Evolutionary conservation across 2,113 vertebrate species (phyloP), one percentile per base, ranked within the genome.

Genomic region (Engraulis encrasicolus): DNA sequence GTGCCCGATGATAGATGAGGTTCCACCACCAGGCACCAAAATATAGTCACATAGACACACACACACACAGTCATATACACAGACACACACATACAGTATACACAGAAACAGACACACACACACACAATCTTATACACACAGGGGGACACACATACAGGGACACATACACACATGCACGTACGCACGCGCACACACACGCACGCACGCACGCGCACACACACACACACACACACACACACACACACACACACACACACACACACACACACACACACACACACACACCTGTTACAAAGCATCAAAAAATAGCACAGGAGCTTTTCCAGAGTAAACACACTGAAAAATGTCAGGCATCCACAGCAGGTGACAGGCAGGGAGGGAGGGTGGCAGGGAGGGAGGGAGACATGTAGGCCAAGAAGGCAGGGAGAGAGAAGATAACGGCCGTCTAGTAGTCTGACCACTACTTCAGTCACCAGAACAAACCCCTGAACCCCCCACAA

Each of bases 1-100:
- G 80, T 87, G 50, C 82, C 9, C 48, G 40, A 84, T 90, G 89
- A 93, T 90, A 88, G 89, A 87, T 78, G 48, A 81, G 74, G 81
- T 82, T 80, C 81, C 74, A 38, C 86, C n/a, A n/a, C n/a, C n/a
- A 6, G 81, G 48, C 66, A 66, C 58, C 54, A 58, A 7, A n/a
- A 31, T 11, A 66, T 23, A 66, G 58, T 27, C 6, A 85, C 61
- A 88, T 83, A 88, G 87, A 85, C 87, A 66, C 2, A 58, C 18
- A 58, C 52, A 58, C 52, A 66, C 23, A 66, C 23, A 66, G 4
- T 5, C 40, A 85, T 50, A 88, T 83, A 88, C 87, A 85, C 87
- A 66, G 2, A 58, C 18, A 58, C 52, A 58, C 52, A 66, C 23
- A 66, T 11, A 66, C 58, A 66, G n/a, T 23, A 66, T 11, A 66